Conservation (phyloP, 2,113 vertebrate species). For the Peromyscus polionotus region DNA sequence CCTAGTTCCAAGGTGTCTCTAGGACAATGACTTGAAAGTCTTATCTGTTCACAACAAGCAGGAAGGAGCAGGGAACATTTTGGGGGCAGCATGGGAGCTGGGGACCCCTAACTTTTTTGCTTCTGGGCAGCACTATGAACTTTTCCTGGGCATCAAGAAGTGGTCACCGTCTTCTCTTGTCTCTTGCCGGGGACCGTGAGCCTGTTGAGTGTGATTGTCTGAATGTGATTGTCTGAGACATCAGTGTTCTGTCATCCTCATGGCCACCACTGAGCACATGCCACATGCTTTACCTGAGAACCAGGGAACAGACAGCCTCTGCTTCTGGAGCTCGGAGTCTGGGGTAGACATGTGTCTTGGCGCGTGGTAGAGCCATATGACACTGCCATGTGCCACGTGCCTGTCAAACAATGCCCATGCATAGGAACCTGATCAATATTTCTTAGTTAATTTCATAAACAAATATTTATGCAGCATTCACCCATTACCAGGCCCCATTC, state of each 20-base stretch:
- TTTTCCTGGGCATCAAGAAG: background rate
- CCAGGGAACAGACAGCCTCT: background rate
- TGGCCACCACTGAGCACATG: fast-evolving
- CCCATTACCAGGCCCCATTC: background rate
- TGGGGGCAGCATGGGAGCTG: background rate
- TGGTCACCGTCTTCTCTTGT: background rate
- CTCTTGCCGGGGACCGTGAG: background rate
- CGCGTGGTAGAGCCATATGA: background rate
- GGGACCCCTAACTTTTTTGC: background rate
- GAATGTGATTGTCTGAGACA: background rate
- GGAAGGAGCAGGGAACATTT: background rate
- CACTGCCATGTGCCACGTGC: background rate
- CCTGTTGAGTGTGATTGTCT: too few species aligned
- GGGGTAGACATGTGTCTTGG: background rate
- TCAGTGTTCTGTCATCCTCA: background rate
- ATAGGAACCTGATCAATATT: background rate
- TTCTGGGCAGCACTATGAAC: background rate
- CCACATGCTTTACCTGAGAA: background rate
- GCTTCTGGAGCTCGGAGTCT: background rate
- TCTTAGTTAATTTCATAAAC: background rate
- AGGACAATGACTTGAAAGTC: background rate
- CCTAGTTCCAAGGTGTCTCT: fast-evolving
- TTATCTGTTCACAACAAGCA: background rate
- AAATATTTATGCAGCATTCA: background rate
- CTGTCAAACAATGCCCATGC: background rate